Percentiles rank a stretch among this genome's conserved stretches.
These are phyloP conservation scores for Sprattus sprattus DNA, from an alignment of 2,113 vertebrate genomes.

Conservation along the genomic window DNA sequence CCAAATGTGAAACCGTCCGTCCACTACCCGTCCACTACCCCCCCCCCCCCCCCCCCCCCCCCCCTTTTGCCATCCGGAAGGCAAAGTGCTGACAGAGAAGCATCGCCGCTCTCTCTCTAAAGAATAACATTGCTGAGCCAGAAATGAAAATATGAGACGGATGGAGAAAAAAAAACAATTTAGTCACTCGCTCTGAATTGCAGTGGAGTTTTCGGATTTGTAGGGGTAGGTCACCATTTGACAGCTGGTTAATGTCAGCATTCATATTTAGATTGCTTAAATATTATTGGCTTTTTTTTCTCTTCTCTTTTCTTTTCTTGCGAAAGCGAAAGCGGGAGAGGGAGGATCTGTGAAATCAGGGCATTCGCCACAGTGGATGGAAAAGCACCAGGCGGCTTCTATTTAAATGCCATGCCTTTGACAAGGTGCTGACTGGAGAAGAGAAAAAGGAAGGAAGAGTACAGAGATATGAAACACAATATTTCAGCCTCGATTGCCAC, in stretches of 20 bases:
- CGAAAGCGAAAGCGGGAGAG: background rate
- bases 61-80: background rate
- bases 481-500: background rate
- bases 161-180: background rate
- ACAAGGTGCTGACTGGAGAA: background rate
- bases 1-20: too few relatives aligned
- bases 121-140: background rate
- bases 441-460: background rate
- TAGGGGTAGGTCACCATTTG: background rate
- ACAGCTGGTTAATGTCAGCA: background rate
- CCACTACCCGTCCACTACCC: background rate
- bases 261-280: too few relatives aligned
- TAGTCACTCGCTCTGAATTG: background rate
- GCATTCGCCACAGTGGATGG: background rate
- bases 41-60: background rate
- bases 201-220: background rate
- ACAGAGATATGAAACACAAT: background rate
- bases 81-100: too few relatives aligned
- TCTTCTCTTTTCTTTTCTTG: too few relatives aligned
- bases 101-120: background rate
- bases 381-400: background rate
- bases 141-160: background rate
- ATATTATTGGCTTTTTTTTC: too few relatives aligned
- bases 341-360: background rate
- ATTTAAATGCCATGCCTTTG: background rate